Evolutionary conservation across 2,888 invertebrate species (phyloP), one percentile per base, ranked within the genome.

Genomic region (Allygus modestus): DNA sequence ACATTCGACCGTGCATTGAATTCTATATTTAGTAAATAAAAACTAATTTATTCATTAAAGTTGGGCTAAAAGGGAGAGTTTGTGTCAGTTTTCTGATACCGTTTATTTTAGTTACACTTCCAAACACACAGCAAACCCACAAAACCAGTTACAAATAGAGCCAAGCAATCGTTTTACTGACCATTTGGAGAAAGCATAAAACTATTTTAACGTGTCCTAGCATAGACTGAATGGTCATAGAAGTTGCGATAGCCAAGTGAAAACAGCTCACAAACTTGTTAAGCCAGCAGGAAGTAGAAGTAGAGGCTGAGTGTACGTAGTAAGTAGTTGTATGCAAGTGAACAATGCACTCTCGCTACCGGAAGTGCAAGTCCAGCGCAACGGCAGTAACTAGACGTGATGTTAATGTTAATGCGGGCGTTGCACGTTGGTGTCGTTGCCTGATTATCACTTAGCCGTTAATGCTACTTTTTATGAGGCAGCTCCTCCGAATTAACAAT

Each of bases 361-460:
- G 46, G 46, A 46, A 46, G 46, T 46, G 46, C 46, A 37, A 37
- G 37, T 12, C 11, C 15, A 23, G 5, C 11, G 58, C 12, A 65
- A 65, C 26, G 5, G 54, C 54, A 17, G 65, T 65, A 65, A 65
- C 65, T 31, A 28, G 58, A 1, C 7, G 28, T 28, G 58, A 12
- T 65, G 65, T 65, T 65, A 31, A 65, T 65, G 65, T 65, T 28
- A 28, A 65, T 65, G 26, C 15, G 4, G 5, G 23, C 51, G 15
- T 2, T 51, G 20, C 54, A 12, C 23, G 46, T 12, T 4, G 54
- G 65, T 26, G 58, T 26, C 58, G 20, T 58, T 58, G 58, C 12
- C 65, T 31, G 11, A 17, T 65, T 28, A 65, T 65, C 28, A 65
- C 65, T 65, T 65, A 65, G 15, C 28, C 28, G 65, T 65, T 65